Evolutionary conservation across 1,140 invertebrate species (phyloP), one percentile per base, ranked within the genome.

Genomic region (Lepidostoma basale): DNA sequence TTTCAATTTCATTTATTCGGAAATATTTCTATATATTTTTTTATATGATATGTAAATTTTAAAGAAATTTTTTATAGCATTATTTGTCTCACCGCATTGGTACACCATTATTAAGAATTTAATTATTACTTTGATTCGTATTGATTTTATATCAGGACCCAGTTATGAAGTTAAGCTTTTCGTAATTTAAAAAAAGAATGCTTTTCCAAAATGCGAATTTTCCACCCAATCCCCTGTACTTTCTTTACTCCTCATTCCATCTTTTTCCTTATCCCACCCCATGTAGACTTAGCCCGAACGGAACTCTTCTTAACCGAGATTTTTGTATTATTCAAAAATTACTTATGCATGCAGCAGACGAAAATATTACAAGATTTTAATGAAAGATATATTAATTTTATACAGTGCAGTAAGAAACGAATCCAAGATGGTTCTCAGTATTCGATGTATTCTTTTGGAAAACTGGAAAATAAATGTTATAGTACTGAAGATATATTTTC

Each of bases 361-460:
- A 82, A 82, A 83, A 83, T 82, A 83, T 83, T 83, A 83, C 82
- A 83, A 80, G 80, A 78, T 82, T 82, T 82, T 83, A 83, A 83
- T 83, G 81, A 83, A 83, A 83, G 82, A 83, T 83, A 83, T 83
- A 82, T 82, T 83, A 83, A 82, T 82, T 83, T 81, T 75, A 74
- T 78, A 67, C 62, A 68, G 62, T 54, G 65, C 52, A 58, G 39
- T 22, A 40, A 65, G 40, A 56, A 67, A 62, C 20, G 28, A 16
- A 52, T 4, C 20, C 47, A n/a, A n/a, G n/a, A n/a, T n/a, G n/a
- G n/a, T n/a, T n/a, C n/a, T n/a, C n/a, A n/a, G n/a, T n/a, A n/a
- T n/a, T n/a, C n/a, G n/a, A n/a, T n/a, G n/a, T n/a, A n/a, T n/a
- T n/a, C n/a, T n/a, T n/a, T n/a, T n/a, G n/a, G n/a, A n/a, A n/a